Percentiles rank a stretch among this genome's conserved stretches.
These are phyloP conservation scores for Tetragonula clypearis DNA, from an alignment of 1,140 invertebrate species.

Conservation along the genomic window DNA sequence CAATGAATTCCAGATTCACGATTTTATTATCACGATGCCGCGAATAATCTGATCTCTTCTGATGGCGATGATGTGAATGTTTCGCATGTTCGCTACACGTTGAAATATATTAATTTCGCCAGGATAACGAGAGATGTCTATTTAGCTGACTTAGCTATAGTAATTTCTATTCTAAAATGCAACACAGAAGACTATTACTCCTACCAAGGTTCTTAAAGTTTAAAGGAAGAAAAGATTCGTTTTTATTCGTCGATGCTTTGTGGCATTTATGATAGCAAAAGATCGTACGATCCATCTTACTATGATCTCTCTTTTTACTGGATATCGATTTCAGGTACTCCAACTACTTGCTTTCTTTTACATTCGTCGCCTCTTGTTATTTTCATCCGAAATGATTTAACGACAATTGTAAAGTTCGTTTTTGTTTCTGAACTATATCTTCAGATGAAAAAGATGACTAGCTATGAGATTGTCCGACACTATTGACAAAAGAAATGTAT, in stretches of 20 bases:
- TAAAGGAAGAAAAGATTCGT: conserved; percentile 24
- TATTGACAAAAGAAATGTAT: conserved; percentile 16
- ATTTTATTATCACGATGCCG: too few relatives aligned
- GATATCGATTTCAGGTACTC: conserved; percentile 15
- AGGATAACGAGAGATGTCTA: conserved; percentile 61
- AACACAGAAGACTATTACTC: conserved; percentile 56
- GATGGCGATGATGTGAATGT: conserved; percentile 99
- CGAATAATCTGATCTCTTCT: conserved; percentile 85
- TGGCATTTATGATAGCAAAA: conserved; percentile 51
- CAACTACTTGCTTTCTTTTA: background rate
- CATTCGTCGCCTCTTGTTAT: background rate
- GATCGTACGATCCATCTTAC: conserved; percentile 40
- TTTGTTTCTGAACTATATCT: conserved; percentile 11
- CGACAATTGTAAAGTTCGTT: conserved; percentile 11
- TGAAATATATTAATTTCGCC: conserved; percentile 76
- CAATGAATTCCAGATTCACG: background rate
- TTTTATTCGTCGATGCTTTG: conserved; percentile 53
- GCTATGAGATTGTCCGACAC: conserved; percentile 23
- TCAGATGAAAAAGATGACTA: background rate
- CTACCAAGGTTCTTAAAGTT: conserved; percentile 50
- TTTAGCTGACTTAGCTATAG: conserved; percentile 74
- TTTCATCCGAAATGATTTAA: background rate
- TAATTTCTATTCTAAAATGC: conserved; percentile 76
- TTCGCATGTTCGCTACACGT: conserved; percentile 97
- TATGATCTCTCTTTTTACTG: conserved; percentile 28